Percentiles rank a stretch among this genome's conserved stretches.
Conservation (phyloP, 2,888 invertebrate species). For the Tromatobia lineatoria region DNA sequence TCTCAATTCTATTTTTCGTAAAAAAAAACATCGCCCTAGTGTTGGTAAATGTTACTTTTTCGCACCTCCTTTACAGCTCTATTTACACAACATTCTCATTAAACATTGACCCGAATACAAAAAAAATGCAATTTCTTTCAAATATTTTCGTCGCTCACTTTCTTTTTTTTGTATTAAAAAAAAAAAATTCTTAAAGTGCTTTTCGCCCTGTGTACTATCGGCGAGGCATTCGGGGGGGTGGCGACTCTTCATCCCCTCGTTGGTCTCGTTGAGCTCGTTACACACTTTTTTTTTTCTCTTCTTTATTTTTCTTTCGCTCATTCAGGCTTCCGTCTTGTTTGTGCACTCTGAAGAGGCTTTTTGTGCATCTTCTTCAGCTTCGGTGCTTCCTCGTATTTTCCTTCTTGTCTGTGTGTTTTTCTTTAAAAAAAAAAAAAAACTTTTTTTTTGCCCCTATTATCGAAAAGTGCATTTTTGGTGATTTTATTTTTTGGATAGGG, state of each 20-base stretch:
- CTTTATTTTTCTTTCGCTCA: slow-evolving; percentile 25
- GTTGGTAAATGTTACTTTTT: slow-evolving; percentile 19
- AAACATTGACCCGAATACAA: too few species aligned
- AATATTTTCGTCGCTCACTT: too few species aligned
- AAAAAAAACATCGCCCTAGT: too few species aligned
- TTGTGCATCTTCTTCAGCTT: slow-evolving; percentile 26
- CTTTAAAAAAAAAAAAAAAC: too few species aligned
- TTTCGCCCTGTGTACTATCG: slow-evolving; percentile 11
- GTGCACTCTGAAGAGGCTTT: not conserved
- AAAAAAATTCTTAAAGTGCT: not conserved
- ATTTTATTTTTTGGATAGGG: not conserved
- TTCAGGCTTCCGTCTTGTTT: slow-evolving; percentile 18
- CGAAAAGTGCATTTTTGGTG: not conserved
- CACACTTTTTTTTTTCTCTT: slow-evolving; percentile 48
- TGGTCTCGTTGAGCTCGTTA: slow-evolving; percentile 59
- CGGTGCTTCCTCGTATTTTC: slow-evolving; percentile 2
- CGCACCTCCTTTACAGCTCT: too few species aligned
- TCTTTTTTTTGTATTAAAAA: not conserved
- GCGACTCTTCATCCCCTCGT: slow-evolving; percentile 29
- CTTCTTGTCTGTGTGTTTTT: not conserved
- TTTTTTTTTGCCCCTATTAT: not conserved
- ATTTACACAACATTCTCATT: too few species aligned
- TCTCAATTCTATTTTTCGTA: too few species aligned
- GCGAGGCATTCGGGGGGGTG: slow-evolving; percentile 52
- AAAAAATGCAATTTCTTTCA: too few species aligned